Evolutionary conservation across 2,113 vertebrate genomes (phyloP), one percentile per base, ranked within the genome.

Genomic region (Callospermophilus lateralis): DNA sequence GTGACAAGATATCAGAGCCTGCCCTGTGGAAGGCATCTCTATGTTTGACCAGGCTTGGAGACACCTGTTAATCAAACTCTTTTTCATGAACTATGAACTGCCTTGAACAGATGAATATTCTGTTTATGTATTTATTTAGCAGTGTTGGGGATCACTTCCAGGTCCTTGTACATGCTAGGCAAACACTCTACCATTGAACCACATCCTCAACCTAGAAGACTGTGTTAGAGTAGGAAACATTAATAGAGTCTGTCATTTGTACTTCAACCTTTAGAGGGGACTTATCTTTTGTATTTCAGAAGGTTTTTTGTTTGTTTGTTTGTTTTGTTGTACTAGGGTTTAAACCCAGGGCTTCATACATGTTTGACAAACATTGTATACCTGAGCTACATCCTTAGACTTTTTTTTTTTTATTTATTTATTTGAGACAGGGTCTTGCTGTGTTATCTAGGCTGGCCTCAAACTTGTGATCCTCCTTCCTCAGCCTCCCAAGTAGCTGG

Each of bases 161-260:
- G 7, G 67, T 16, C 67, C 67, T 70, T n/a, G 16, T n/a, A 17
- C 67, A n/a, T 70, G 67, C 67, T 70, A 70, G 67, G 67, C 67
- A 68, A 68, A 61, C 81, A 34, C 63, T 45, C 17, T 12, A 45
- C 30, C 39, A 4, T 42, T 67, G 63, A 48, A 19, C 61, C 61
- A 63, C 32, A 70, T 70, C 67, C 6, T 19, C 7, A 70, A 70
- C 11, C 61, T n/a, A 39, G 10, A 51, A 81, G 73, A 79, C 10
- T 86, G 83, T 94, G 92, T 90, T 61, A 28, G 37, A 51, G 19
- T 48, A 89, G 76, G 74, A 81, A 94, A 80, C 48, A 61, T 65
- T 63, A 83, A 4, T 22, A 37, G 74, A 80, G 9, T 65, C 51
- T 48, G 20, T 63, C 37, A 37, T 39, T 78, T 45, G 48, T 70